Evolutionary conservation across 2,113 vertebrate genomes (phyloP), one percentile per base, ranked within the genome.

Genomic region (Phylloscopus trochiloides): DNA sequence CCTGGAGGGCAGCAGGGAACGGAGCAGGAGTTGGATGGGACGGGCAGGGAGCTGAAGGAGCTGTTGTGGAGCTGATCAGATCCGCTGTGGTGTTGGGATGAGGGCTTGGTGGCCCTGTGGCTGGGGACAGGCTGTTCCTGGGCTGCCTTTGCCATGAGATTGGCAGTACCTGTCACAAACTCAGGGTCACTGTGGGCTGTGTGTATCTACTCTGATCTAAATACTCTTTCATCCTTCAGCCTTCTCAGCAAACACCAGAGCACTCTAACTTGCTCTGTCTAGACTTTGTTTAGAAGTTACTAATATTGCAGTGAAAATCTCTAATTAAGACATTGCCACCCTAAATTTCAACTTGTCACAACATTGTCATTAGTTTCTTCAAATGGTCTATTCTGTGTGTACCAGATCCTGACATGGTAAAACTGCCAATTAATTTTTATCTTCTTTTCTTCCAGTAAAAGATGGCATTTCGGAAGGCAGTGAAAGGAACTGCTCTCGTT

Each of bases 381-480:
- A 36, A 59, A 16, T 73, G 91, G 87, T 68, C 71, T 94, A 2
- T 86, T 79, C 55, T 67, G 45, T 22, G 32, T 38, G 62, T 72
- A 86, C 42, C 72, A 19, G 90, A 62, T 94, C 94, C 76, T 94
- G 86, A 74, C 74, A 28, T 63, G 72, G 57, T 85, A 72, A 92
- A 95, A 75, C 88, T 79, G 65, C 25, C 42, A 88, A 54, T 96
- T 97, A 94, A 97, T 96, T 94, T 96, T 59, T 86, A 86, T 90
- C 91, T 93, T 14, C 94, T 96, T 80, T 42, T 72, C 55, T 78
- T 87, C 72, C 73, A 95, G 91, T 98, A 96, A 97, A 93, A 97
- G 95, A 99, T 99, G 99, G 99, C 99, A 79, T 99, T 99, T 98
- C 98, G 96, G 92, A 99, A 98, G 96, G 98, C 97, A 86, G 96